Conservation (phyloP, 2,797 vertebrate genomes). For the Poeciliopsis presidionis region DNA sequence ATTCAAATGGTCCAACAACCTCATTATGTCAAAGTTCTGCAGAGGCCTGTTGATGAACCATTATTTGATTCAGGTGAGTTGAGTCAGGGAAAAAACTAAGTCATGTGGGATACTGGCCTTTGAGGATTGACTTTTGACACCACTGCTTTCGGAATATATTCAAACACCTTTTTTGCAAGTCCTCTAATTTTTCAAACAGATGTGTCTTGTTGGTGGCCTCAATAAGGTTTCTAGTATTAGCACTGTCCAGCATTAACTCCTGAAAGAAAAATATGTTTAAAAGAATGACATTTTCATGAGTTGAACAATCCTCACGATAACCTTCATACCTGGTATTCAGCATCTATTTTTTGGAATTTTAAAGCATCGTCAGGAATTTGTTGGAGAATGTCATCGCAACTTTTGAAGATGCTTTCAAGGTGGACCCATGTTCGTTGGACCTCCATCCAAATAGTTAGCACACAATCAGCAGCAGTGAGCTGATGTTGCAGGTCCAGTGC, state of each 20-base stretch:
- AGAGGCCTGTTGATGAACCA: neutral
- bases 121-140: neutral
- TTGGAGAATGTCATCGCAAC: slow-evolving; percentile 80
- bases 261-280: slow-evolving; percentile 49
- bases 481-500: slow-evolving; percentile 81
- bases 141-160: slow-evolving; percentile 9
- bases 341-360: slow-evolving; percentile 79
- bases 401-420: slow-evolving; percentile 85
- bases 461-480: slow-evolving; percentile 76
- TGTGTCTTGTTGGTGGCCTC: slow-evolving; percentile 81
- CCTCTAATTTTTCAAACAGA: slow-evolving; percentile 82
- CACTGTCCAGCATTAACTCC: slow-evolving; percentile 82
- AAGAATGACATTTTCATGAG: neutral
- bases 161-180: slow-evolving; percentile 81
- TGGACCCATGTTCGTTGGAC: slow-evolving; percentile 81
- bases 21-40: neutral
- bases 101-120: neutral
- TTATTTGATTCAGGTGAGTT: neutral
- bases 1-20: neutral
- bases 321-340: slow-evolving; percentile 82
- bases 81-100: neutral
- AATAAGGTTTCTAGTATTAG: slow-evolving; percentile 83
- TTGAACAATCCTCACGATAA: neutral
- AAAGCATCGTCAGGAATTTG: slow-evolving; percentile 81
- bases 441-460: slow-evolving; percentile 83